Percentiles rank a stretch among this genome's conserved stretches.
phyloP scores from a whole-genome alignment of 2,888 invertebrate species.

The Nephrocerus scutellatus region DNA sequence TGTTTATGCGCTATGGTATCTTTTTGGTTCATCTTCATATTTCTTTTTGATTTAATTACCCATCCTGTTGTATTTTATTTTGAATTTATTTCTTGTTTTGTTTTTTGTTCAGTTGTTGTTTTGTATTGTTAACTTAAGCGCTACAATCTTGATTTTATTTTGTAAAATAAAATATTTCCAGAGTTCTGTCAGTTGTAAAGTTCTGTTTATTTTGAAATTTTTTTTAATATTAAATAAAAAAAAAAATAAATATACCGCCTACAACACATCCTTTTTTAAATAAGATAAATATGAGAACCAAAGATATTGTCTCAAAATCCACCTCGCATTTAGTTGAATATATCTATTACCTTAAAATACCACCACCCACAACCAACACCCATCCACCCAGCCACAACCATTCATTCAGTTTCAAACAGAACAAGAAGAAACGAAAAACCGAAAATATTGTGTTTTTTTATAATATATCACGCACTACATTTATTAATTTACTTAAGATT shows the following conservation, averaged over 20 bases:
- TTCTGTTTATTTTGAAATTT: slow-evolving; percentile 5
- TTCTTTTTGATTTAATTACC: slow-evolving; percentile 28
- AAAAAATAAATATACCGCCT: slow-evolving; percentile 41
- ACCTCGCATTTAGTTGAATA: too few species aligned
- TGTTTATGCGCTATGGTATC: background rate
- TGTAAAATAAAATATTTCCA: slow-evolving; percentile 42
- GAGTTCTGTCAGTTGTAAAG: slow-evolving; percentile 46
- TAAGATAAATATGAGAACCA: slow-evolving; percentile 48
- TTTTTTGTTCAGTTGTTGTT: slow-evolving; percentile 4
- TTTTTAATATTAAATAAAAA: slow-evolving; percentile 9
- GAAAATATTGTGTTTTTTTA: too few species aligned
- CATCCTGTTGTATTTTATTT: background rate
- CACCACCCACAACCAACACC: too few species aligned
- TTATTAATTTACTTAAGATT: too few species aligned
- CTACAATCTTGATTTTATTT: slow-evolving; percentile 16
- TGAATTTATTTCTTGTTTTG: slow-evolving; percentile 4
- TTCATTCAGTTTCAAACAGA: too few species aligned
- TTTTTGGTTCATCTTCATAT: slow-evolving; percentile 15
- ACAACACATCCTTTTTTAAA: slow-evolving; percentile 47
- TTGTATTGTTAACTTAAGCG: slow-evolving; percentile 1
- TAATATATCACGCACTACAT: too few species aligned
- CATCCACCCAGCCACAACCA: too few species aligned
- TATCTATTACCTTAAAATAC: too few species aligned
- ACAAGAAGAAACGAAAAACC: too few species aligned
- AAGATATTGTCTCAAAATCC: too few species aligned